phyloP scores from a whole-genome alignment of 2,113 vertebrate species.

The Caloenas nicobarica region DNA sequence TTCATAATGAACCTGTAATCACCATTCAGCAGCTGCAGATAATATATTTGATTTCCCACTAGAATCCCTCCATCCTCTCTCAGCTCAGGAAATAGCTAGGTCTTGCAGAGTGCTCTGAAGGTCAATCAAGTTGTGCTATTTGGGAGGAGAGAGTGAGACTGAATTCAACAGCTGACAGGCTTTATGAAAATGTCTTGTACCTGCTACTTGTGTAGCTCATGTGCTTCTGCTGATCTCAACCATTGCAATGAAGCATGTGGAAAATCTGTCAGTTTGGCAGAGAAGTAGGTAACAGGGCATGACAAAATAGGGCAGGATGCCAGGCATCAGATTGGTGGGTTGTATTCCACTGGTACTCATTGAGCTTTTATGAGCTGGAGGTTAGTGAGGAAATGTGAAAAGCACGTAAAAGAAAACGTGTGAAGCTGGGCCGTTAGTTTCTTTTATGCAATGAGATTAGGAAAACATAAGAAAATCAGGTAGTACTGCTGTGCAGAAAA shows the following conservation, averaged over 20 bases:
- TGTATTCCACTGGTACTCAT: background rate
- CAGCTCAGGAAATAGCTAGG: constrained; percentile 8
- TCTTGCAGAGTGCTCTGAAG: background rate
- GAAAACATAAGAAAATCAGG: background rate
- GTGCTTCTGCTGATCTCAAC: constrained; percentile 20
- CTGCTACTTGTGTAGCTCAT: background rate
- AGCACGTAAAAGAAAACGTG: background rate
- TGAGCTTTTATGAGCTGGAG: background rate
- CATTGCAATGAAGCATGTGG: constrained; percentile 11
- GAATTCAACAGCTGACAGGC: constrained; percentile 35
- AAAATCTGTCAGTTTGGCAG: constrained; percentile 37
- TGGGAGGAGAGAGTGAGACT: background rate
- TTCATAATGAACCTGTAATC: constrained; percentile 33
- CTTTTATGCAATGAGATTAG: background rate
- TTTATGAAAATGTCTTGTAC: constrained; percentile 40
- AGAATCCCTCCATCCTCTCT: background rate
- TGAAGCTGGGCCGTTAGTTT: background rate
- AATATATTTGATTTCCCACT: constrained; percentile 37
- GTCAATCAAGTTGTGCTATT: background rate
- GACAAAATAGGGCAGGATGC: background rate
- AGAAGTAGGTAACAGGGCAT: background rate
- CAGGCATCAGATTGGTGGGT: background rate
- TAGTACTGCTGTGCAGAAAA: background rate
- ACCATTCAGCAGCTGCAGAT: background rate
- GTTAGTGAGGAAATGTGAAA: background rate